These are phyloP conservation scores for Papilio dardanus DNA, from an alignment of 1,140 invertebrate species.

Conservation along the genomic window DNA sequence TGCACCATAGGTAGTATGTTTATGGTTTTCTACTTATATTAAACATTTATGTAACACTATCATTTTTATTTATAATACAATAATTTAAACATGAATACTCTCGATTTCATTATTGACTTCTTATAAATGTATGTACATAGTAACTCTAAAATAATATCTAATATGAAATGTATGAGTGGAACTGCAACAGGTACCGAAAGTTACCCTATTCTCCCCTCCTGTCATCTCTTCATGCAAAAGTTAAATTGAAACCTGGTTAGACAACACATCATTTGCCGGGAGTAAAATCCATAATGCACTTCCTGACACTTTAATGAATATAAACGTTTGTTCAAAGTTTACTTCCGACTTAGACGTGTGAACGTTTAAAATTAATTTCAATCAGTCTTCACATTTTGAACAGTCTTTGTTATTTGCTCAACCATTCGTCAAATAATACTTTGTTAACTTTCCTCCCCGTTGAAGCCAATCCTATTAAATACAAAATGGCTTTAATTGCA, in stretches of 20 bases:
- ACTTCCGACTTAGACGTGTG: neutral
- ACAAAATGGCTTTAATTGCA: too few relatives aligned
- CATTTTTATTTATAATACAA: too few relatives aligned
- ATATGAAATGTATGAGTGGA: neutral
- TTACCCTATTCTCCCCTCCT: neutral
- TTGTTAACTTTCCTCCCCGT: neutral
- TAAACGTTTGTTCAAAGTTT: neutral
- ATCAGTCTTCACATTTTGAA: neutral
- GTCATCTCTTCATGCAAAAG: neutral
- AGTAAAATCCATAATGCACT: slow-evolving; percentile 2
- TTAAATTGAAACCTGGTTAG: neutral
- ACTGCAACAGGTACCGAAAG: neutral
- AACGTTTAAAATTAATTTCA: slow-evolving; percentile 1
- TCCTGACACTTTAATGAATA: neutral
- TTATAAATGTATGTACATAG: too few relatives aligned
- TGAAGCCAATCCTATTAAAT: neutral
- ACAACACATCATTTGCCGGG: neutral
- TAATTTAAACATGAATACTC: too few relatives aligned
- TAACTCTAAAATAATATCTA: too few relatives aligned
- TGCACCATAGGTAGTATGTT: neutral
- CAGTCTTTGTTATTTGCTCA: neutral
- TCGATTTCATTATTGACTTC: too few relatives aligned
- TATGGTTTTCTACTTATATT: neutral
- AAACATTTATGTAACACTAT: neutral
- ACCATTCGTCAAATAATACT: neutral